A percentile compares a stretch with the other conserved stretches of the same genome.
phyloP scores from a whole-genome alignment of 2,113 vertebrate genomes.

The Platichthys stellatus region DNA sequence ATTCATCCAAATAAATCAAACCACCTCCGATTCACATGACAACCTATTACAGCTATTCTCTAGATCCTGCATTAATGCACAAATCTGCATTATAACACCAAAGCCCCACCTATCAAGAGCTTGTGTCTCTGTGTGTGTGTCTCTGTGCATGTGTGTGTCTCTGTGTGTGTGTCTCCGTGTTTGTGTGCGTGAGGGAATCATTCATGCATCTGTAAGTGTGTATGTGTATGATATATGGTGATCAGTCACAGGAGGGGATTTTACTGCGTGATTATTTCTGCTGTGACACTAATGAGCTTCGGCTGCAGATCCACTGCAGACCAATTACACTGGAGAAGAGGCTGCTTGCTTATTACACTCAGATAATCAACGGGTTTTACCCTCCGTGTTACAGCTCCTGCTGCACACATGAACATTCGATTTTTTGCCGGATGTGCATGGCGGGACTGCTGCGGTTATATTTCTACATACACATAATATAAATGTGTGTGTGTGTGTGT shows the following conservation, averaged over 20 bases:
- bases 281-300: constrained; percentile 83
- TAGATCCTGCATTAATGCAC: constrained; percentile 62
- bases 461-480: constrained; percentile 10
- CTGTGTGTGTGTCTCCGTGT: constrained; percentile 15
- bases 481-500: constrained; percentile 11
- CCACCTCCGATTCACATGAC: constrained; percentile 40
- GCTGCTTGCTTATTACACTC: constrained; percentile 77
- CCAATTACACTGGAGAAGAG: constrained; percentile 78
- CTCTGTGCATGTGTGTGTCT: neutral
- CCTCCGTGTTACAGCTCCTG: constrained; percentile 65
- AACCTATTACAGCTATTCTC: constrained; percentile 49
- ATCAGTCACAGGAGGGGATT: constrained; percentile 83
- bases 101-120: constrained; percentile 60
- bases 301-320: constrained; percentile 82
- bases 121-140: too few species aligned
- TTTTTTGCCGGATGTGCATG: constrained; percentile 45
- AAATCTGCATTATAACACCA: constrained; percentile 68
- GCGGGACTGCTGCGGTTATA: constrained; percentile 30
- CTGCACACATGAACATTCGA: constrained; percentile 60
- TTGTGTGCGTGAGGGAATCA: constrained; percentile 46
- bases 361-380: constrained; percentile 76
- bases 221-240: constrained; percentile 79
- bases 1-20: constrained; percentile 53
- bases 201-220: constrained; percentile 75
- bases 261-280: constrained; percentile 84